Percentiles rank a stretch among this genome's conserved stretches.
These are phyloP conservation scores for Chironomus tepperi DNA, from an alignment of 1,140 invertebrate genomes.

Conservation along the genomic window DNA sequence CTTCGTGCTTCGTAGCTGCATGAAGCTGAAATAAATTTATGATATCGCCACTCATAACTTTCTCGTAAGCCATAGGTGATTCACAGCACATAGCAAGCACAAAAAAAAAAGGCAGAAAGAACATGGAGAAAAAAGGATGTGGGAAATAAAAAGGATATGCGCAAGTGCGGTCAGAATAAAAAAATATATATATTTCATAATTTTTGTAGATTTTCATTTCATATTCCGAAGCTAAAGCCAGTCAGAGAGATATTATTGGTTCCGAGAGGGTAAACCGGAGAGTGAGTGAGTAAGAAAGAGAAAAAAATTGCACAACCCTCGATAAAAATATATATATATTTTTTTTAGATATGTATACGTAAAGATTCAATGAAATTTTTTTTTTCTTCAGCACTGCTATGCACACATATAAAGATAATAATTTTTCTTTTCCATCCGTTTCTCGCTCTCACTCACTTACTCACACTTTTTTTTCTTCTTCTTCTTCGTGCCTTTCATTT, in stretches of 20 bases:
- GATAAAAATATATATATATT: not conserved
- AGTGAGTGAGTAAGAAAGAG: not conserved
- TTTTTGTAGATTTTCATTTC: constrained; percentile 16
- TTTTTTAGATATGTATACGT: no score
- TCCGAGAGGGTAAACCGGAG: not conserved
- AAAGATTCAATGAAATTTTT: no score
- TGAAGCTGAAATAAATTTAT: not conserved
- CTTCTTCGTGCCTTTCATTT: no score
- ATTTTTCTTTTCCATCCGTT: no score
- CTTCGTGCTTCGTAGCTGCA: no score
- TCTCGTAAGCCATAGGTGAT: constrained; percentile 6
- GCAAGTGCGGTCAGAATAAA: constrained; percentile 20
- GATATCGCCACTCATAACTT: constrained; percentile 6
- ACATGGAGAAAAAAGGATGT: not conserved
- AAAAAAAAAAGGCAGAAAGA: not conserved
- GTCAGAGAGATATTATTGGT: constrained; percentile 15
- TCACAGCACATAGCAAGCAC: not conserved
- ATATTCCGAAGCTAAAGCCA: constrained; percentile 1
- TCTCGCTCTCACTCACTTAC: no score
- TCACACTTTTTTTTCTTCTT: no score
- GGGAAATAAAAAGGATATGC: constrained; percentile 1
- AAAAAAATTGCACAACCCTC: constrained; percentile 17
- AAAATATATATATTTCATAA: constrained; percentile 20
- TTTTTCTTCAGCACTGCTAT: no score
- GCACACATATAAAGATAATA: no score